Conservation (phyloP, 2,888 invertebrate genomes). For the Drosophila pseudotalamancana region DNA sequence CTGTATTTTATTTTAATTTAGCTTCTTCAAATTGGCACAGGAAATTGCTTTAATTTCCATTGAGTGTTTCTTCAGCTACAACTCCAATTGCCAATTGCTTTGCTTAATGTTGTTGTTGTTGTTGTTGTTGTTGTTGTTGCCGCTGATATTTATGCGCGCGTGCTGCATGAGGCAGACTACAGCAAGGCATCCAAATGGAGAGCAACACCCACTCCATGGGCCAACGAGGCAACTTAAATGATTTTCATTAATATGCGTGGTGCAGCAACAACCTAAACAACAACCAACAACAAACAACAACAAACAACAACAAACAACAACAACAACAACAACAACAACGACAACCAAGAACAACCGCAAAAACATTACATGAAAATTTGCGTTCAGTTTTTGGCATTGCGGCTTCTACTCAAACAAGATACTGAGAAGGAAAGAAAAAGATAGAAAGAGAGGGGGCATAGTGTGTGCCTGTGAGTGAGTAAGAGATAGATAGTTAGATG, state of each 20-base stretch:
- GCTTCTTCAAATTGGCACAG: slow-evolving; percentile 75
- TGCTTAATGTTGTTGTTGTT: slow-evolving; percentile 20
- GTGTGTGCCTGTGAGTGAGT: not conserved
- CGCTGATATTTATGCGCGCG: slow-evolving; percentile 56
- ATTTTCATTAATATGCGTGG: slow-evolving; percentile 71
- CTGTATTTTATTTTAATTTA: slow-evolving; percentile 70
- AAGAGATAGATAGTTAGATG: too few species aligned
- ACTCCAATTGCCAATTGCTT: slow-evolving; percentile 57
- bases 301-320: slow-evolving; percentile 2
- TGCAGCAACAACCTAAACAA: slow-evolving; percentile 34
- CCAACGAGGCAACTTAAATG: slow-evolving; percentile 61
- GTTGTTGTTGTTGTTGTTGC: slow-evolving; percentile 16
- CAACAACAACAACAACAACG: slow-evolving; percentile 12
- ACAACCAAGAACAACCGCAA: slow-evolving; percentile 29
- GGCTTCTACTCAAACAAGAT: slow-evolving; percentile 38
- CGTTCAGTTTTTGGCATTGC: slow-evolving; percentile 60
- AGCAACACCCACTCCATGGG: slow-evolving; percentile 17
- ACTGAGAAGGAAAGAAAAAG: too few species aligned
- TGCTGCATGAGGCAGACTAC: slow-evolving; percentile 31
- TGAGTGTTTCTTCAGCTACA: slow-evolving; percentile 60
- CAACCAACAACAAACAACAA: slow-evolving; percentile 11
- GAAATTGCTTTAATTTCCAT: slow-evolving; percentile 79
- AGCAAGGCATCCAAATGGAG: not conserved
- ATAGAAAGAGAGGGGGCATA: not conserved
- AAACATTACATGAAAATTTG: slow-evolving; percentile 63